Evolutionary conservation across 2,113 vertebrate genomes (phyloP).

Genomic region (Syngnathus typhle): DNA sequence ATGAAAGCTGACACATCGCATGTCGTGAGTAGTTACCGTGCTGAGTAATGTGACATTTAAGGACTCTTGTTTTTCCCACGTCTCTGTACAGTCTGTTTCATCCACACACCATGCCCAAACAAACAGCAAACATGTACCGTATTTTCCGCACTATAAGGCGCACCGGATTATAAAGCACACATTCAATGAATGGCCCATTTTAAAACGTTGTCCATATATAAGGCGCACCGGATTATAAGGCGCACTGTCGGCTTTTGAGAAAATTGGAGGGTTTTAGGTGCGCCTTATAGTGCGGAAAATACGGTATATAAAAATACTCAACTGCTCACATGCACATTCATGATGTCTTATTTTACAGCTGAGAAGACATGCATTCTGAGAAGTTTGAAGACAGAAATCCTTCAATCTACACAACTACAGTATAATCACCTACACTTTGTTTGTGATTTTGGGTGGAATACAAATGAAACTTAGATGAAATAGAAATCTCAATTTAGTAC

Average conservation of each 20-base stretch:
- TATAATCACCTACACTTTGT: no score
- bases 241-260: no score
- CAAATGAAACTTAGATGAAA: no score
- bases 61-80: constrained; percentile 36
- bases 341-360: constrained; percentile 12
- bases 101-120: neutral
- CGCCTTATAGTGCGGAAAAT: no score
- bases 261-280: no score
- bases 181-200: no score
- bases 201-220: no score
- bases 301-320: neutral
- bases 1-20: constrained; percentile 60
- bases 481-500: no score
- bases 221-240: no score
- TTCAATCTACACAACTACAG: neutral
- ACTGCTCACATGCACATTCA: neutral
- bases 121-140: neutral
- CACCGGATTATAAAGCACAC: no score
- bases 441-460: no score
- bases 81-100: constrained; percentile 9
- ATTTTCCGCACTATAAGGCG: no score
- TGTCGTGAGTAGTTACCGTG: constrained; percentile 50
- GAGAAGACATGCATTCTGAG: constrained; percentile 2
- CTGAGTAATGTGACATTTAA: constrained; percentile 64
- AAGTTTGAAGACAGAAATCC: neutral